Evolutionary conservation across 2,888 invertebrate genomes (phyloP), one percentile per base, ranked within the genome.

Genomic region (Diloba caeruleocephala): DNA sequence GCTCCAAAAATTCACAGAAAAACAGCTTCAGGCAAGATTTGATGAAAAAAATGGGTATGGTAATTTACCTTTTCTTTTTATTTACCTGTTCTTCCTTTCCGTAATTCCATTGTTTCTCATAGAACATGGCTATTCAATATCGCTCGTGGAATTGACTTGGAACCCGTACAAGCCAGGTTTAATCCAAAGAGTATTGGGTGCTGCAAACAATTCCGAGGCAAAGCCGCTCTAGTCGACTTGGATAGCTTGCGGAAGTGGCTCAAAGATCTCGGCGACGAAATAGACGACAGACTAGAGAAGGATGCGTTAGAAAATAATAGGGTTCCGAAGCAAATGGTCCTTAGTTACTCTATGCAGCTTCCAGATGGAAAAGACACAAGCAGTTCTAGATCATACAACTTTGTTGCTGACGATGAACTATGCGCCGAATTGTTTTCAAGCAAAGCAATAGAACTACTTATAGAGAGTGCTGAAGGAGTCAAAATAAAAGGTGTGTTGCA

Each of bases 181-280:
- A 95, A 98, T 46, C 95, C 98, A 0, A 98, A 99, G 87, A 98
- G 98, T 43, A 98, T 99, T 71, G 99, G 98, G 0, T 98, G 98
- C 78, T 97, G 98, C 82, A 99, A 99, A 89, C 97, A 97, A 79
- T 99, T 99, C 84, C 96, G 96, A 1, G 99, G 98, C 0, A 96
- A 95, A 76, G 95, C 95, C 66, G 96, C 97, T 7, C 94, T 99
- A 3, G 86, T 89, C 0, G 95, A 95, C 12, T 82, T 95, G 25
- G 95, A 96, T 19, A 95, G 95, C 50, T 93, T 98, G 13, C 92
- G 94, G 41, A 96, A 97, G 80, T 99, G 99, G 99, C 88, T 98
- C 0, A 92, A 92, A 34, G 97, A 98, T 77, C 89, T 99, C 9
- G 94, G 97, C 0, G 95, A 94, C 38, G 99, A 99, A 93, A 95